These are phyloP conservation scores for Spicauda simplicius DNA, from an alignment of 2,888 invertebrate genomes.

Conservation along the genomic window DNA sequence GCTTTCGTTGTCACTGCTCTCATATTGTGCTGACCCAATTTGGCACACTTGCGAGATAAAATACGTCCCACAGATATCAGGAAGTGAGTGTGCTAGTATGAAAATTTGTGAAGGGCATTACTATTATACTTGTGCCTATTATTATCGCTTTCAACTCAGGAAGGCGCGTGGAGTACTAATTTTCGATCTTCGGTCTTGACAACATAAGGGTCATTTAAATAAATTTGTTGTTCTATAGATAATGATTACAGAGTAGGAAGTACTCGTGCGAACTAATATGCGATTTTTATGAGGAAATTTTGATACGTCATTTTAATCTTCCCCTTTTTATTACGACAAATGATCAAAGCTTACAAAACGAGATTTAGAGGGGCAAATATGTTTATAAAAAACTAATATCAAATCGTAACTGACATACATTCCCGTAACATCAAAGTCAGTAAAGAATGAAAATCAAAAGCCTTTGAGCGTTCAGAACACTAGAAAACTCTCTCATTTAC, in stretches of 20 bases:
- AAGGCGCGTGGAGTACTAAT: neutral
- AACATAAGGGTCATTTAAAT: neutral
- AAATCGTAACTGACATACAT: neutral
- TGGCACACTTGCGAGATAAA: conserved; percentile 57
- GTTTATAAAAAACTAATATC: too few species aligned
- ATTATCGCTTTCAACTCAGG: neutral
- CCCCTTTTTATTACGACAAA: conserved; percentile 1
- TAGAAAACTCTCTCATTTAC: conserved; percentile 17
- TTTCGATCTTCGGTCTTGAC: neutral
- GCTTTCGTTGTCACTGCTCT: conserved; percentile 50
- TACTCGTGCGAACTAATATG: conserved; percentile 45
- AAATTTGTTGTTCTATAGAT: neutral
- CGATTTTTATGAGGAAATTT: conserved; percentile 11
- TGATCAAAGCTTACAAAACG: conserved; percentile 11
- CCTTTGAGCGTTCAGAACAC: conserved; percentile 7
- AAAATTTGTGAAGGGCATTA: conserved; percentile 30
- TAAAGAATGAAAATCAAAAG: conserved; percentile 17
- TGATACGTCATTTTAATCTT: conserved; percentile 12
- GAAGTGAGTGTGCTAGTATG: conserved; percentile 57
- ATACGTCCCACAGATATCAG: conserved; percentile 65
- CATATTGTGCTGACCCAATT: conserved; percentile 65
- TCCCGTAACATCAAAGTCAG: conserved; percentile 23
- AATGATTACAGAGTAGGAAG: conserved; percentile 31
- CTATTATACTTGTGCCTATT: conserved; percentile 5
- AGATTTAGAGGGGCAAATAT: too few species aligned